phyloP scores from a whole-genome alignment of 2,797 vertebrate species.

The Acanthopagrus latus region DNA sequence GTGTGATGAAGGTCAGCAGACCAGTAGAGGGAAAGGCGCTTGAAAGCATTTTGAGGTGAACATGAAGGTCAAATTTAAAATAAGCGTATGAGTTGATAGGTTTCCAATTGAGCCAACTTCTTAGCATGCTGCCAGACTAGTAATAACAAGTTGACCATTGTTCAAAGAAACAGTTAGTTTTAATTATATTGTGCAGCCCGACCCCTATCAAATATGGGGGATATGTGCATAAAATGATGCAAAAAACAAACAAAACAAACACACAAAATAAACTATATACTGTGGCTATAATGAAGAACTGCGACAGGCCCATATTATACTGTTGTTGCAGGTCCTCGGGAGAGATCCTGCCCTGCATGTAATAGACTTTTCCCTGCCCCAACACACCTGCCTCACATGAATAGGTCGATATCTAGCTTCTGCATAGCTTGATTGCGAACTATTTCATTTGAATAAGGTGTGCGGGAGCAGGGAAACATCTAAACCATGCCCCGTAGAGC shows the following conservation, averaged over 20 bases:
- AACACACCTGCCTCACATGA: no score
- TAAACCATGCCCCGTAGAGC: no score
- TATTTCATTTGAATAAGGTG: no score
- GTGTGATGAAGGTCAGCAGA: conserved; percentile 25
- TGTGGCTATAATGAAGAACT: not conserved
- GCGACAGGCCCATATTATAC: not conserved
- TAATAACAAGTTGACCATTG: not conserved
- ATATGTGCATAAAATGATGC: no score
- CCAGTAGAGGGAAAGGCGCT: not conserved
- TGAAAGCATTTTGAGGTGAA: conserved; percentile 19
- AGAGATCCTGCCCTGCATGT: no score
- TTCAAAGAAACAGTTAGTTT: not conserved
- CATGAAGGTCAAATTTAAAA: not conserved
- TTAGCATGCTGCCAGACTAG: not conserved
- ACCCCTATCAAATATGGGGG: not conserved
- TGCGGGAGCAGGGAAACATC: no score
- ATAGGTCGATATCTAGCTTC: no score
- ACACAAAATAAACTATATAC: not conserved
- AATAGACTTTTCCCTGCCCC: not conserved
- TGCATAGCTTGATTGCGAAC: no score
- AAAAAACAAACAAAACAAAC: not conserved
- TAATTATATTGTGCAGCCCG: not conserved
- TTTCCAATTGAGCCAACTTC: conserved; percentile 9
- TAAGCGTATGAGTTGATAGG: not conserved
- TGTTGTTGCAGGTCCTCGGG: not conserved